These are phyloP conservation scores for Agriotes lineatus DNA, from an alignment of 2,888 invertebrate species.

Conservation along the genomic window DNA sequence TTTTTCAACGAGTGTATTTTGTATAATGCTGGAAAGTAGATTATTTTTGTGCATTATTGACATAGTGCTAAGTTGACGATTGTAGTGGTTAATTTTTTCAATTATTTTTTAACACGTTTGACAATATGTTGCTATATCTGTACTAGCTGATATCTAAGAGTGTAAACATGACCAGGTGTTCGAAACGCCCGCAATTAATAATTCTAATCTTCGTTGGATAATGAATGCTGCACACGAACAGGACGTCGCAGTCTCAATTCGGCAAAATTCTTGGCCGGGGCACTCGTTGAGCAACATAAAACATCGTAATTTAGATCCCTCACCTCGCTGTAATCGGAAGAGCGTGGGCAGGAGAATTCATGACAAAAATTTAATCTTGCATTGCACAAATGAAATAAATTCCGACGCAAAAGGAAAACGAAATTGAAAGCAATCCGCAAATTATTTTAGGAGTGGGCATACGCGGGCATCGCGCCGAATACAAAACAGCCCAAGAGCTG, in stretches of 20 bases:
- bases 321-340: conserved; percentile 33
- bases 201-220: too few species aligned
- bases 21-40: too few species aligned
- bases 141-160: too few species aligned
- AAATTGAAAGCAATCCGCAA: conserved; percentile 58
- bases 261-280: conserved; percentile 14
- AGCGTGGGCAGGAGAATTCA: conserved; percentile 35
- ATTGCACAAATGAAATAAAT: conserved; percentile 58
- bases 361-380: conserved; percentile 56
- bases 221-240: not conserved
- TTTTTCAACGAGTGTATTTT: too few species aligned
- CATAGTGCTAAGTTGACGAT: too few species aligned
- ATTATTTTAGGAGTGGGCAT: conserved; percentile 58
- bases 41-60: too few species aligned
- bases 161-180: too few species aligned
- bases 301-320: conserved; percentile 32
- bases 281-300: conserved; percentile 23
- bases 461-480: conserved; percentile 51
- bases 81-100: too few species aligned
- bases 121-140: too few species aligned
- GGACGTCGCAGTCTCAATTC: conserved; percentile 5
- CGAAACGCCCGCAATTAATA: too few species aligned
- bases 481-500: conserved; percentile 51
- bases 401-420: conserved; percentile 54
- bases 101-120: too few species aligned